Percentiles rank a stretch among this genome's conserved stretches.
phyloP scores from a whole-genome alignment of 2,113 vertebrate species.

The Sebastes schlegelii region DNA sequence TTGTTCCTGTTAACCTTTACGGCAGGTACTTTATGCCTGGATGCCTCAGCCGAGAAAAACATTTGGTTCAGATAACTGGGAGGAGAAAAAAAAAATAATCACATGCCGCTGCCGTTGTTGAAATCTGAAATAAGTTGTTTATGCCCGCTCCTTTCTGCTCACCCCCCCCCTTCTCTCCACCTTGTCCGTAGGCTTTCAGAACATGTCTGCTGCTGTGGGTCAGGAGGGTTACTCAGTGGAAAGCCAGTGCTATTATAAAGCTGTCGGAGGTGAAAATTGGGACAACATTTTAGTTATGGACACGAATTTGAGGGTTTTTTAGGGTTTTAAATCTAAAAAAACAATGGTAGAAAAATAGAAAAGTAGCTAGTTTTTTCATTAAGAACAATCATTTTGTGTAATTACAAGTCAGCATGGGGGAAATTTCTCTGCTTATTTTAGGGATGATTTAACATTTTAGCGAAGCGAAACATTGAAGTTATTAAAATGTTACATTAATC shows the following conservation, averaged over 20 bases:
- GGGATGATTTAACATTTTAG: slow-evolving; percentile 29
- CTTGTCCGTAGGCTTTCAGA: slow-evolving; percentile 50
- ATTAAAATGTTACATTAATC: slow-evolving; percentile 18
- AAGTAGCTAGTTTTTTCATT: neutral
- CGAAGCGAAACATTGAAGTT: slow-evolving; percentile 12
- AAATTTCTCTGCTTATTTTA: slow-evolving; percentile 22
- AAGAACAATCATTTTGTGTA: slow-evolving; percentile 6
- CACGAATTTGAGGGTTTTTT: neutral
- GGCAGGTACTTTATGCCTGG: slow-evolving; percentile 68
- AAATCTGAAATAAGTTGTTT: slow-evolving; percentile 71
- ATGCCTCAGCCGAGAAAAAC: slow-evolving; percentile 68
- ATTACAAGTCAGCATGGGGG: slow-evolving; percentile 29
- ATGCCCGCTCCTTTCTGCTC: slow-evolving; percentile 10
- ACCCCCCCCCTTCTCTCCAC: slow-evolving; percentile 12
- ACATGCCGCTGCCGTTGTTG: slow-evolving; percentile 54
- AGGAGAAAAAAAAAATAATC: slow-evolving; percentile 63
- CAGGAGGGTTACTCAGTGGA: slow-evolving; percentile 56
- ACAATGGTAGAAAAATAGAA: neutral
- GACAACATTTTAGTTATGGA: slow-evolving; percentile 32
- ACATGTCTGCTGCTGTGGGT: slow-evolving; percentile 58
- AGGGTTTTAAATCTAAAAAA: neutral
- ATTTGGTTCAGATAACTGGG: slow-evolving; percentile 75
- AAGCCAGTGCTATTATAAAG: slow-evolving; percentile 63
- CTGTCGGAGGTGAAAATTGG: slow-evolving; percentile 58
- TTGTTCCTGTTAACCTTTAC: slow-evolving; percentile 77